These are phyloP conservation scores for Caerostris darwini DNA, from an alignment of 1,140 invertebrate species.

Conservation along the genomic window DNA sequence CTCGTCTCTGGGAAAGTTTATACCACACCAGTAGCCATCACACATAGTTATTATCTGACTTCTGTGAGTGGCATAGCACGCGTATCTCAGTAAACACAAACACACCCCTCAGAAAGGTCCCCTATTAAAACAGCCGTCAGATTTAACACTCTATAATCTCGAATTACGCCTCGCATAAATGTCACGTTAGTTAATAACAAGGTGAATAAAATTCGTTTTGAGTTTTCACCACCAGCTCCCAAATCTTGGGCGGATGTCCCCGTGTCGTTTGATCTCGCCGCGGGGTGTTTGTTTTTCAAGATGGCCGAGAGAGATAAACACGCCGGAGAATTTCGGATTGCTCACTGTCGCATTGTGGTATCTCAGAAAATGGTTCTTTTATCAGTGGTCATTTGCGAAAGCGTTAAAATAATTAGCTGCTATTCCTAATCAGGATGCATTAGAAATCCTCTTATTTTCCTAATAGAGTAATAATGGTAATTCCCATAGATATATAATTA, in stretches of 20 bases:
- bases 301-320: not conserved
- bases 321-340: not conserved
- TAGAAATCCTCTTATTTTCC: too few relatives aligned
- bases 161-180: slow-evolving; percentile 54
- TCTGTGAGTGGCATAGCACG: slow-evolving; percentile 20
- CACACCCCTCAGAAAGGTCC: slow-evolving; percentile 18
- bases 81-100: slow-evolving; percentile 47
- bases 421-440: too few relatives aligned
- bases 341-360: not conserved
- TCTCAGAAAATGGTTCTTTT: not conserved
- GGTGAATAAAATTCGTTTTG: slow-evolving; percentile 42
- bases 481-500: too few relatives aligned
- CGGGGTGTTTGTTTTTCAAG: slow-evolving; percentile 17
- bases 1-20: not conserved
- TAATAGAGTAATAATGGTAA: too few relatives aligned
- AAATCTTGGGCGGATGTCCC: not conserved
- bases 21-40: not conserved
- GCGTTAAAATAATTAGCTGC: too few relatives aligned
- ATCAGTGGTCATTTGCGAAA: not conserved
- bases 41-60: slow-evolving; percentile 26
- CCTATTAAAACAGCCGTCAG: slow-evolving; percentile 58
- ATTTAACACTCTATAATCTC: slow-evolving; percentile 64
- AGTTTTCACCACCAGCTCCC: not conserved
- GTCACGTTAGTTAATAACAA: slow-evolving; percentile 45
- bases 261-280: not conserved